A percentile compares a stretch with the other conserved stretches of the same genome.
phyloP scores from a whole-genome alignment of 2,113 vertebrate species.

The Bos indicus region DNA sequence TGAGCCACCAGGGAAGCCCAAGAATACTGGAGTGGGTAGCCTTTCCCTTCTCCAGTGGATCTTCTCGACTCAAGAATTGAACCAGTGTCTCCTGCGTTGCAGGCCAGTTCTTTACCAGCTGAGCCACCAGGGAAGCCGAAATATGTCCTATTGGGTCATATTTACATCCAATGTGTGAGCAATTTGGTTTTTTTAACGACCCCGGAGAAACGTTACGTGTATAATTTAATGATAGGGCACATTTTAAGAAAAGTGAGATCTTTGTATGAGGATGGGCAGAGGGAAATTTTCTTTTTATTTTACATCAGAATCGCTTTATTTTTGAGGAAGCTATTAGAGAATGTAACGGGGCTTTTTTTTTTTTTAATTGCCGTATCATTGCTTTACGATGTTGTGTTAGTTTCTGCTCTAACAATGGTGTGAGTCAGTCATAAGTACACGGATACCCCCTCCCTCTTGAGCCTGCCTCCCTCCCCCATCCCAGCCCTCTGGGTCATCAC shows the following conservation, averaged over 20 bases:
- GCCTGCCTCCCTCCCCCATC: not conserved
- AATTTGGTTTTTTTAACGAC: not conserved
- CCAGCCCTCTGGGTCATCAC: not conserved
- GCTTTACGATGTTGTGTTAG: not conserved
- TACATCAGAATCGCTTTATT: not conserved
- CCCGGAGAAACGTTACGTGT: accelerated
- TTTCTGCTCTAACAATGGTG: not conserved
- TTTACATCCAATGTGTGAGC: not conserved
- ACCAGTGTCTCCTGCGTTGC: accelerated
- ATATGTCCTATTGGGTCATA: accelerated
- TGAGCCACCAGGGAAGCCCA: no score
- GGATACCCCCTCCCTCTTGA: not conserved
- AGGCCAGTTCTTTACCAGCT: not conserved
- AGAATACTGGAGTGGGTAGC: no score
- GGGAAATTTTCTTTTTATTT: not conserved
- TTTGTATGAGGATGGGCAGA: not conserved
- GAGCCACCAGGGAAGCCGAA: not conserved
- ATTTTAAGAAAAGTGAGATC: not conserved
- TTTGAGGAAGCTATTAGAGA: not conserved
- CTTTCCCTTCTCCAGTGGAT: not conserved
- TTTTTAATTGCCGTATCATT: not conserved
- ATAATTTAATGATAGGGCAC: not conserved
- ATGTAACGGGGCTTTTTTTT: not conserved
- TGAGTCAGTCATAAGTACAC: not conserved
- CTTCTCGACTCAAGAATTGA: not conserved